Evolutionary conservation across 2,888 invertebrate species (phyloP).

Genomic region (Ophraella communa): DNA sequence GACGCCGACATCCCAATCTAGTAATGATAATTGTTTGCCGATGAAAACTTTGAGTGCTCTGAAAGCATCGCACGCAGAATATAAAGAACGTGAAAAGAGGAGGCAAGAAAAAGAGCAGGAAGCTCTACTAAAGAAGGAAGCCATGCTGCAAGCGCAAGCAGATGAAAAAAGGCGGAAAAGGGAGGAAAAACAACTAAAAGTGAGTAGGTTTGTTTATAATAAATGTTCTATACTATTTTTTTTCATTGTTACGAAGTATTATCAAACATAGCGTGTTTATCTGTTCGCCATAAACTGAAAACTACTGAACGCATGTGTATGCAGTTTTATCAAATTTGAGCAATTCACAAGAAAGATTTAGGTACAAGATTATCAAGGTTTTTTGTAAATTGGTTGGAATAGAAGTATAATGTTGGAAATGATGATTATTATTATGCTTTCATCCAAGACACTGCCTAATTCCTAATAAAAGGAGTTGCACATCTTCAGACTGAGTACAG

Average conservation of each 20-base stretch:
- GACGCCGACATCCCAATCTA: constrained; percentile 6
- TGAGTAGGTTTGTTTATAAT: background rate
- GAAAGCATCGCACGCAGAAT: constrained; percentile 50
- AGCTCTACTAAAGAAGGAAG: constrained; percentile 65
- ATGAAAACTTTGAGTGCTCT: constrained; percentile 45
- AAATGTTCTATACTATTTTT: background rate
- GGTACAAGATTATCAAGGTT: too few species aligned
- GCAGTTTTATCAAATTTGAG: too few species aligned
- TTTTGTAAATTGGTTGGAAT: too few species aligned
- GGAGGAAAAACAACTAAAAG: constrained; percentile 58
- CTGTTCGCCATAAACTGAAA: too few species aligned
- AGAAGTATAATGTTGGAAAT: too few species aligned
- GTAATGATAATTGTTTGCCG: constrained; percentile 30
- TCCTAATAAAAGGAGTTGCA: too few species aligned
- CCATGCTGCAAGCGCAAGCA: constrained; percentile 64
- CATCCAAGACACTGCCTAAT: too few species aligned
- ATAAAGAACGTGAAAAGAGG: constrained; percentile 45
- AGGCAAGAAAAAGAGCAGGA: constrained; percentile 45
- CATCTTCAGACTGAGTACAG: too few species aligned
- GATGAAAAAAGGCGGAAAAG: constrained; percentile 64
- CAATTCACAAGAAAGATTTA: too few species aligned
- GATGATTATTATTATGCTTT: too few species aligned
- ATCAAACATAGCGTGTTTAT: too few species aligned
- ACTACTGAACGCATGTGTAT: too few species aligned
- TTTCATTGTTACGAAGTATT: background rate